Percentiles rank a stretch among this genome's conserved stretches.
These are phyloP conservation scores for Tillus elongatus DNA, from an alignment of 2,888 invertebrate genomes.

Conservation along the genomic window DNA sequence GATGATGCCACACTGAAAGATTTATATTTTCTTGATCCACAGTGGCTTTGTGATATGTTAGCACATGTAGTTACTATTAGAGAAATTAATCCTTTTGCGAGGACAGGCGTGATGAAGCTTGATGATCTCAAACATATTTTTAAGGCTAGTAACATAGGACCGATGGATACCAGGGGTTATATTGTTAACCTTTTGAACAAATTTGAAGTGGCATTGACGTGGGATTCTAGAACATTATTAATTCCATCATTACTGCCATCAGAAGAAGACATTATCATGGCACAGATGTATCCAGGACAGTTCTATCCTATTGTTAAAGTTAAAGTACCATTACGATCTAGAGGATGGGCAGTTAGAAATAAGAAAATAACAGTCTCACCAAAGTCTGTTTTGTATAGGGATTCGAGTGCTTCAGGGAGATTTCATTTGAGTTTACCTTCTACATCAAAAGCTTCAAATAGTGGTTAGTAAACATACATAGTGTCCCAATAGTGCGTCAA, in stretches of 20 bases:
- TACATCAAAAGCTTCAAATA: slow-evolving; percentile 15
- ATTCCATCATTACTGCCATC: slow-evolving; percentile 88
- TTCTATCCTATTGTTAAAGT: slow-evolving; percentile 42
- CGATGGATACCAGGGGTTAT: slow-evolving; percentile 62
- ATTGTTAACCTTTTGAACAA: slow-evolving; percentile 88
- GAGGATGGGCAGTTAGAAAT: slow-evolving; percentile 57
- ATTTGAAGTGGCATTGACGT: slow-evolving; percentile 94
- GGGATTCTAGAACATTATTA: slow-evolving; percentile 83
- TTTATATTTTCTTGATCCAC: slow-evolving; percentile 92
- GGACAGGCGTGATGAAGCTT: slow-evolving; percentile 86
- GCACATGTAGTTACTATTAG: slow-evolving; percentile 94
- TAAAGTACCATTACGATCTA: slow-evolving; percentile 52
- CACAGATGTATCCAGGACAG: slow-evolving; percentile 39
- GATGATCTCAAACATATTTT: slow-evolving; percentile 89
- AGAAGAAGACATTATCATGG: slow-evolving; percentile 54
- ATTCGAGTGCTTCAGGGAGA: slow-evolving; percentile 30
- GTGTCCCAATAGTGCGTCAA: no score
- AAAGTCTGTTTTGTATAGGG: slow-evolving; percentile 39
- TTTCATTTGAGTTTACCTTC: slow-evolving; percentile 37
- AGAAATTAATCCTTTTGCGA: slow-evolving; percentile 94
- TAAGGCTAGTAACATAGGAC: slow-evolving; percentile 73
- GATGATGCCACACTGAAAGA: slow-evolving; percentile 91
- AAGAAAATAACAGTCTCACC: slow-evolving; percentile 50
- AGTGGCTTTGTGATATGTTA: slow-evolving; percentile 97
- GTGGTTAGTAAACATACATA: slow-evolving; percentile 17